phyloP scores from a whole-genome alignment of 2,888 invertebrate genomes.

The Pristionchus arcanus region DNA sequence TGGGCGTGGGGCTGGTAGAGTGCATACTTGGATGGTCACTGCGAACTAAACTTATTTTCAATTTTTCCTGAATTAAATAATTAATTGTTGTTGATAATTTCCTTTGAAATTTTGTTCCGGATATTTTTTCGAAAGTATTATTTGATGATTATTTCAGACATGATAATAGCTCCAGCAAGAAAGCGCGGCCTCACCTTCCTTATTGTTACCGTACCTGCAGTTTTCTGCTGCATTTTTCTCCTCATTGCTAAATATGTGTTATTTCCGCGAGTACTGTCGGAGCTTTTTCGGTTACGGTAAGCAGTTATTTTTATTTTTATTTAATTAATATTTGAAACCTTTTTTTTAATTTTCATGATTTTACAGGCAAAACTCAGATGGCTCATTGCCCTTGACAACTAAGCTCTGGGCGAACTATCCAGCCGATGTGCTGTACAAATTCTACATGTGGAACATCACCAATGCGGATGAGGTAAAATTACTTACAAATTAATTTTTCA shows the following conservation, averaged over 20 bases:
- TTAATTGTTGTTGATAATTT: too few relatives aligned
- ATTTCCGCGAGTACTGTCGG: neutral
- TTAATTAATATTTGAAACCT: too few relatives aligned
- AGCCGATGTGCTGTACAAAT: conserved; percentile 14
- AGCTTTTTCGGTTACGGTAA: neutral
- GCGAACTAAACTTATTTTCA: too few relatives aligned
- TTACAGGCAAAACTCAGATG: conserved; percentile 1
- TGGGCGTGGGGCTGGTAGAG: neutral
- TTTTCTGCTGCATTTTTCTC: neutral
- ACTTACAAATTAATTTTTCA: neutral
- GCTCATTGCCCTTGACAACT: neutral
- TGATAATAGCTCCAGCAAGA: neutral
- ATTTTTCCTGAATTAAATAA: too few relatives aligned
- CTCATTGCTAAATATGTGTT: neutral
- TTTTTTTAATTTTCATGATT: too few relatives aligned
- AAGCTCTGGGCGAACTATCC: neutral
- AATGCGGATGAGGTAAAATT: conserved; percentile 38
- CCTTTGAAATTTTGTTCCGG: too few relatives aligned
- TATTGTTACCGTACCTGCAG: neutral
- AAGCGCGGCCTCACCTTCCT: neutral
- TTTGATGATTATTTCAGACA: too few relatives aligned
- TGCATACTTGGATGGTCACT: too few relatives aligned
- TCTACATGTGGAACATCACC: conserved; percentile 25
- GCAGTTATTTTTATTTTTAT: neutral
- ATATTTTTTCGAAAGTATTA: too few relatives aligned